These are phyloP conservation scores for Promerops cafer DNA, from an alignment of 2,113 vertebrate genomes.

Conservation along the genomic window DNA sequence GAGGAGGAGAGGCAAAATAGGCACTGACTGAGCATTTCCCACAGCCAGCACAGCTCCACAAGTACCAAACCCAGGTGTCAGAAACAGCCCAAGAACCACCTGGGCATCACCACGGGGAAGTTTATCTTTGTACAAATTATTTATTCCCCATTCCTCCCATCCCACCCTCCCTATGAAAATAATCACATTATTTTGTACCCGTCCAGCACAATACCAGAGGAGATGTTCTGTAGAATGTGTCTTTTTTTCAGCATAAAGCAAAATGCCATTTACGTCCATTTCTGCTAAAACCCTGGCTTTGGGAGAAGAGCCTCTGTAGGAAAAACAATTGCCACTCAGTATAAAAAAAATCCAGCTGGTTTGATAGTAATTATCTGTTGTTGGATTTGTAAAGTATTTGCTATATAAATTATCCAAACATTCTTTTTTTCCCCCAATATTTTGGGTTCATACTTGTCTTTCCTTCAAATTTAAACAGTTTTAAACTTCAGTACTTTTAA, in stretches of 20 bases:
- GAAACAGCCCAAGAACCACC: neutral
- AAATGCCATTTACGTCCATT: neutral
- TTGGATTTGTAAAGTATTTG: constrained; percentile 8
- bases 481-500: neutral
- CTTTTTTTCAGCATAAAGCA: neutral
- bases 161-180: neutral
- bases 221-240: neutral
- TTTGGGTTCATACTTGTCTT: neutral
- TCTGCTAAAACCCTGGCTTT: neutral
- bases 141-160: neutral
- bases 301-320: neutral
- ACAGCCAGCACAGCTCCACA: neutral
- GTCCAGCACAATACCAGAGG: fast-evolving
- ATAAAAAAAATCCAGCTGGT: neutral
- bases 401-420: neutral
- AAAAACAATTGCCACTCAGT: neutral
- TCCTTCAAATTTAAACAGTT: neutral
- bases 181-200: neutral
- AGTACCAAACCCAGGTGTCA: neutral
- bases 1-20: neutral
- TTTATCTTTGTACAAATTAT: neutral
- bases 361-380: neutral
- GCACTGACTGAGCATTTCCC: fast-evolving
- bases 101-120: fast-evolving
- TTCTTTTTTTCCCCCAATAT: neutral